Evolutionary conservation across 1,140 invertebrate genomes (phyloP).

Genomic region (Lethrus apterus): DNA sequence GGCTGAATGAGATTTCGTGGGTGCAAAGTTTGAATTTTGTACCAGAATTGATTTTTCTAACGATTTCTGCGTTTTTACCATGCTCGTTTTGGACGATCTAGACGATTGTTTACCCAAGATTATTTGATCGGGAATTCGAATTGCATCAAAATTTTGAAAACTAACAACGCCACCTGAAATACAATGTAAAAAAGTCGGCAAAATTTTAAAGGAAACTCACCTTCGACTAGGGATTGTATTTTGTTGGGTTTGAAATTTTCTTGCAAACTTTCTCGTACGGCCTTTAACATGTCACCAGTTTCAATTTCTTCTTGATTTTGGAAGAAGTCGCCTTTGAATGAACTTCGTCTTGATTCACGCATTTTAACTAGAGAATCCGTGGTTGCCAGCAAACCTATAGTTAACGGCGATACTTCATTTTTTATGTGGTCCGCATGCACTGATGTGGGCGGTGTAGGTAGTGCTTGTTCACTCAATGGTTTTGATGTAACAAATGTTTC

Average conservation of each 20-base stretch:
- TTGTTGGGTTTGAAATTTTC: too few species aligned
- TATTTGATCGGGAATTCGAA: neutral
- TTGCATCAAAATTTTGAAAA: constrained; percentile 4
- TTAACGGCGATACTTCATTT: too few species aligned
- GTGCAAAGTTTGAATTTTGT: neutral
- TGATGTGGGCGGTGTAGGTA: neutral
- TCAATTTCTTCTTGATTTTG: neutral
- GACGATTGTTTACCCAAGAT: neutral
- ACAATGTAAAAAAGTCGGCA: too few species aligned
- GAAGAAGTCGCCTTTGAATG: neutral
- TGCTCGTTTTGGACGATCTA: neutral
- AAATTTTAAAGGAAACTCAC: too few species aligned
- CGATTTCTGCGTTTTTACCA: neutral
- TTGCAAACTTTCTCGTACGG: neutral
- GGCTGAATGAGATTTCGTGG: neutral
- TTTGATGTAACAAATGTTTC: neutral
- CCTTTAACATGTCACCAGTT: constrained; percentile 1
- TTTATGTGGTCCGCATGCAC: too few species aligned
- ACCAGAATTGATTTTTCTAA: neutral
- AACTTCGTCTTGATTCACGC: constrained; percentile 1
- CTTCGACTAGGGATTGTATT: too few species aligned
- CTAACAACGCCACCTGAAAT: constrained; percentile 1
- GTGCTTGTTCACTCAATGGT: neutral
- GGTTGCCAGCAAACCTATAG: constrained; percentile 12
- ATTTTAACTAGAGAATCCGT: constrained; percentile 18